Base-by-base conservation (phyloP, 2,888 invertebrate genomes). In the Erebia ligea region DNA sequence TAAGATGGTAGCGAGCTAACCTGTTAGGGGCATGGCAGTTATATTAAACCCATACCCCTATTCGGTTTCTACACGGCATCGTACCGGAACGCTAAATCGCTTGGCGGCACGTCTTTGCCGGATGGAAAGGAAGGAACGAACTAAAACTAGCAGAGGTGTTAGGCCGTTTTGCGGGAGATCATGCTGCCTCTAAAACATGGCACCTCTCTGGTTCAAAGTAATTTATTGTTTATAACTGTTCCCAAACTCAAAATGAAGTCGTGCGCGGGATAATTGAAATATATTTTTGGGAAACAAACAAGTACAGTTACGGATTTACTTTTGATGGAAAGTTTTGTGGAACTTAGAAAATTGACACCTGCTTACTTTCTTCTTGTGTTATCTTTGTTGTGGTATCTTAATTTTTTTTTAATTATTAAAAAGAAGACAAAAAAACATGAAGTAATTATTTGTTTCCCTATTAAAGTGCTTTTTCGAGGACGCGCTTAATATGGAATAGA, bases 161-260 rank as follows among this genome's bases (percentile, higher is more conserved):
- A 19, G 10, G 17, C 17, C 2, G 52, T 52, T 52, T 17, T 52
- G 17, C 8, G 52, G 2, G 9, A 17, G 1, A 50, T n/a, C 50
- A 50, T 4, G 25, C 5, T n/a, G n/a, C 50, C 54, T 54, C 54
- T 54, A 54, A 10, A 10, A 9, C 19, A 19, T 17, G 54, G 19
- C 19, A 54, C 10, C 19, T 54, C 54, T 54, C 9, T 54, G 54
- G 54, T 17, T 54, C 10, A 66, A 72, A 73, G 68, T 72, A 75
- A 77, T 76, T 78, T 73, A 76, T 73, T 76, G 72, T 66, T 67
- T 71, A 67, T 65, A 66, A 74, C 68, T 67, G 67, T 67, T 69
- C 67, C 62, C 61, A 63, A 69, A 72, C 67, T 67, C 62, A 57
- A 34, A 58, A 67, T 63, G 66, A n/a, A 72, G 62, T 69, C 57